Base-by-base conservation (phyloP, 2,888 invertebrate genomes). In the Chloromyia formosa region DNA sequence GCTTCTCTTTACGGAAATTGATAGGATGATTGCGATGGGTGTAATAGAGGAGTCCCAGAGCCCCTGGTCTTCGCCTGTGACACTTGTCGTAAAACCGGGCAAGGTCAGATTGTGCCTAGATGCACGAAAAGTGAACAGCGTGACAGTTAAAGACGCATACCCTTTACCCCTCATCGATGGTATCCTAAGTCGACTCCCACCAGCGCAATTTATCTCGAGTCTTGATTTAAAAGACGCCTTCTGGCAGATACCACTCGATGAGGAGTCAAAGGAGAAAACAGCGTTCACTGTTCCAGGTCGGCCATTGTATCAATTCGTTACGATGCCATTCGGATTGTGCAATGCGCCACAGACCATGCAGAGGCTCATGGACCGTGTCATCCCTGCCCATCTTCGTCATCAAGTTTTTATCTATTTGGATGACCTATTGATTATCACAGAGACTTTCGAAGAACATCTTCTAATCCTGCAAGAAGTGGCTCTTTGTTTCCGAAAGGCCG, bases 191-290 rank as follows among this genome's bases (percentile, higher is more conserved):
- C 58, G 69, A 7, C 53, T 53, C n/a, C 69, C 78, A 1, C 53
- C 58, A 1, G 80, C 80, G 4, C 49, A 74, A 9, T 81, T 78
- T 62, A 79, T 82, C 12, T 78, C 78, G 1, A 79, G 79, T 0
- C 56, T 81, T 0, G 81, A 81, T 54, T 71, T 80, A 7, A 80
- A 78, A 22, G 77, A 78, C 1, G 80, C 80, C 0, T 74, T 74
- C 27, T 62, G 74, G 74, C 74, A 74, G 64, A 66, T 74, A 5
- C 77, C 77, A 4, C 22, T 81, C 42, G 76, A 76, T 7, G 27
- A 74, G 5, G 23, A 66, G 0, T 77, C 78, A 3, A 49, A 68
- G n/a, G 78, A 78, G 7, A 75, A 78, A 10, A 81, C 80, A 5
- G 80, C 80, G 12, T 73, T 73, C 27, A 73, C 73, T 12, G 61